Conservation (phyloP, 2,113 vertebrate genomes). For the Cyprinus carpio region DNA sequence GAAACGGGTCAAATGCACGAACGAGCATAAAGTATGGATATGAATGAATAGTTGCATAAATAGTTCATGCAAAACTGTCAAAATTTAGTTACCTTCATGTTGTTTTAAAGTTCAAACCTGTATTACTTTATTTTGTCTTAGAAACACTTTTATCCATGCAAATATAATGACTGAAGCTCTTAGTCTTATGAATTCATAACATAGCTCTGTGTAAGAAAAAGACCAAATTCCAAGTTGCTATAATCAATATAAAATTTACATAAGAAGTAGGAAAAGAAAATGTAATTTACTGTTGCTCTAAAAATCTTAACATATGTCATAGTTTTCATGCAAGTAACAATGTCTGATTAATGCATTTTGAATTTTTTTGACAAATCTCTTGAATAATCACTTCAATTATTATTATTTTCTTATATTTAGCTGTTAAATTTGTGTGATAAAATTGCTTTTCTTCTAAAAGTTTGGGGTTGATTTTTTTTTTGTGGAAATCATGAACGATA, state of each 20-base stretch:
- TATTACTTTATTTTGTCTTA: neutral
- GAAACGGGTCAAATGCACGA: neutral
- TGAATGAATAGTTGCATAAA: neutral
- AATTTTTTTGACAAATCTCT: neutral
- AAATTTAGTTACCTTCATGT: neutral
- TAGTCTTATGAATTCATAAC: neutral
- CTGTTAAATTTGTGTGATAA: too few species aligned
- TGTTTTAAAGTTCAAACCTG: neutral
- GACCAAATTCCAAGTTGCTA: neutral
- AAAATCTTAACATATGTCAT: neutral
- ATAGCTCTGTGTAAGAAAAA: neutral
- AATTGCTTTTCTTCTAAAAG: neutral
- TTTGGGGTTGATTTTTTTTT: neutral
- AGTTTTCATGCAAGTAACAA: too few species aligned
- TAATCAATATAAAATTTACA: neutral
- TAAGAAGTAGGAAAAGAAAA: neutral
- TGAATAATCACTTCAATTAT: neutral
- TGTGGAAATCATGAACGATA: too few species aligned
- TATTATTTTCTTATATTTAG: neutral
- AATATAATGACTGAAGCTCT: neutral
- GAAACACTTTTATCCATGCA: neutral
- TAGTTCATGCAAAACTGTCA: slow-evolving; percentile 1
- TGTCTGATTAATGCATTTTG: too few species aligned
- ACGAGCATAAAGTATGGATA: neutral
- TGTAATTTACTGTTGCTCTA: too few species aligned